phyloP scores from a whole-genome alignment of 2,113 vertebrate genomes.

The Dicrurus megarhynchus region DNA sequence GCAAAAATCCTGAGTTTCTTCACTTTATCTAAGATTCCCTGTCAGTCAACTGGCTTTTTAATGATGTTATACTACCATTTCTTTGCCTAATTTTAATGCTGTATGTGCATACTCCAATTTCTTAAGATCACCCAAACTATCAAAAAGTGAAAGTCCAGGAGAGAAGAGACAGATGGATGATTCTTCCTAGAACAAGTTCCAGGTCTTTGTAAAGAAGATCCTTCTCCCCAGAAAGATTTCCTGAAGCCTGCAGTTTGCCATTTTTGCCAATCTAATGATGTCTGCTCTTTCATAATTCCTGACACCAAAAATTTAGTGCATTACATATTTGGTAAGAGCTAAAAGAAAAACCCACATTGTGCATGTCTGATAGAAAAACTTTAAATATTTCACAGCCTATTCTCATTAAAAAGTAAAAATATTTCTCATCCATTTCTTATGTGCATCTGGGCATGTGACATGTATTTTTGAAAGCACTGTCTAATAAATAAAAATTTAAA shows the following conservation, averaged over 20 bases:
- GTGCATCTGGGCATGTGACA: not conserved
- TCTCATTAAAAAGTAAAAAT: not conserved
- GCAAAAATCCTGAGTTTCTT: not conserved
- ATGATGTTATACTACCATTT: not conserved
- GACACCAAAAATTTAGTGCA: not conserved
- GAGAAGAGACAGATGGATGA: not conserved
- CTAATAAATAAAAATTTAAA: not conserved
- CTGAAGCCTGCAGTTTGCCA: not conserved
- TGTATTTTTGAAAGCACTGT: not conserved
- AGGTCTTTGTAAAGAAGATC: not conserved
- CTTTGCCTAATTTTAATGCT: not conserved
- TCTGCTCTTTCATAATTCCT: not conserved
- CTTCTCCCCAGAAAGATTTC: not conserved
- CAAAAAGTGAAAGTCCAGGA: not conserved
- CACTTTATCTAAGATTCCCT: not conserved
- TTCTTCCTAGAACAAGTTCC: not conserved
- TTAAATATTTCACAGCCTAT: not conserved
- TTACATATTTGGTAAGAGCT: not conserved
- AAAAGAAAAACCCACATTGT: not conserved
- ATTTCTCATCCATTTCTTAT: not conserved
- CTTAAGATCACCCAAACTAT: not conserved
- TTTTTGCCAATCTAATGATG: not conserved
- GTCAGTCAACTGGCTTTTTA: not conserved
- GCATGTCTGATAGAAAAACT: not conserved
- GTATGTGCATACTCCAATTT: not conserved